These are phyloP conservation scores for Oncorhynchus tshawytscha DNA, from an alignment of 2,113 vertebrate species.

Conservation along the genomic window DNA sequence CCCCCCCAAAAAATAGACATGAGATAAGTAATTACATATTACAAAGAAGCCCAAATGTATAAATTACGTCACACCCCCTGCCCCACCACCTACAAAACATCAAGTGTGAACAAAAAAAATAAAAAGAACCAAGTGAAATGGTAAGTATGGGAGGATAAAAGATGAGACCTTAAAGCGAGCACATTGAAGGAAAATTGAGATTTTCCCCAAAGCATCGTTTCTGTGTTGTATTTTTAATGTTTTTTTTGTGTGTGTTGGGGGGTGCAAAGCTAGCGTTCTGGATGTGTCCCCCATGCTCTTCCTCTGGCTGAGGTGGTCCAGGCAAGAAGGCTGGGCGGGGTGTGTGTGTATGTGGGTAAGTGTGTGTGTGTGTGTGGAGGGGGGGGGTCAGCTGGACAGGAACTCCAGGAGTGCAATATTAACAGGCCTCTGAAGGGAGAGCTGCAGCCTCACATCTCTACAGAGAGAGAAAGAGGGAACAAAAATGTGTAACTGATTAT, in stretches of 20 bases:
- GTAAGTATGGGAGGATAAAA: conserved; percentile 48
- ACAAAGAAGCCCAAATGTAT: conserved; percentile 64
- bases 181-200: conserved; percentile 48
- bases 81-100: conserved; percentile 47
- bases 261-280: conserved; percentile 61
- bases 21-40: conserved; percentile 50
- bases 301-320: conserved; percentile 34
- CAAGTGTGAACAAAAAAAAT: conserved; percentile 41
- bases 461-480: conserved; percentile 29
- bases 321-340: conserved; percentile 61
- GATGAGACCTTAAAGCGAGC: conserved; percentile 42
- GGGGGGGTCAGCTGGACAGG: conserved; percentile 69
- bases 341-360: conserved; percentile 33
- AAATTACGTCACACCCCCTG: conserved; percentile 68
- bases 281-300: conserved; percentile 46
- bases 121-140: conserved; percentile 21
- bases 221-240: conserved; percentile 39
- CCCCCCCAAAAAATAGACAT: conserved; percentile 39
- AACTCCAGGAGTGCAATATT: conserved; percentile 74
- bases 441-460: conserved; percentile 77
- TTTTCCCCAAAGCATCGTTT: conserved; percentile 73
- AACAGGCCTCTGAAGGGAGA: conserved; percentile 56
- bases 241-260: conserved; percentile 32
- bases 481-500: background rate
- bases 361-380: background rate